Evolutionary conservation across 64 coral and sea anemone species (phyloP).

Genomic region (Catalaphyllia jardinei): DNA sequence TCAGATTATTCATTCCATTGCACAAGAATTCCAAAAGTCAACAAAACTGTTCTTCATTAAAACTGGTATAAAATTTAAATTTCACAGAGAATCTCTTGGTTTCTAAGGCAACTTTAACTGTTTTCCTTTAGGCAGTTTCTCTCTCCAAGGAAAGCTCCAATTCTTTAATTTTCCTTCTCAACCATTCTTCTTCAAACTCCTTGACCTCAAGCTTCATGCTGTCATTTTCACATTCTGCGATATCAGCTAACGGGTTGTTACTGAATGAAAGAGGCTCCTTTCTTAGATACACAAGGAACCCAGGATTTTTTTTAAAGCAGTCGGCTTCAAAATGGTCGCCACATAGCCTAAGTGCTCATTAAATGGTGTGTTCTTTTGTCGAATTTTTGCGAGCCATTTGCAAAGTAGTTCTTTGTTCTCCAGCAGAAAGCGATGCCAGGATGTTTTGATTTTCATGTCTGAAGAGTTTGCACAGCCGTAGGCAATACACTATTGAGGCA

Average conservation of each 20-base stretch:
- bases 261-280: not conserved
- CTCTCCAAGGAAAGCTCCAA: not conserved
- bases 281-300: not conserved
- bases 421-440: conserved; percentile 33
- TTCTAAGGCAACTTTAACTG: conserved; percentile 11
- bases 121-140: conserved; percentile 2
- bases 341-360: conserved; percentile 13
- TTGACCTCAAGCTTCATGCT: not conserved
- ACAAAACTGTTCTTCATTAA: not conserved
- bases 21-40: not conserved
- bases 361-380: conserved; percentile 23
- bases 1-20: not conserved
- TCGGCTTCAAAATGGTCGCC: not conserved
- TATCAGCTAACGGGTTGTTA: not conserved
- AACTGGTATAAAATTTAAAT: conserved; percentile 16
- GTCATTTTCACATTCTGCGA: not conserved
- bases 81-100: conserved; percentile 22
- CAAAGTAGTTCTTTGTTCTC: conserved; percentile 28
- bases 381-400: conserved; percentile 40
- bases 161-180: conserved; percentile 5
- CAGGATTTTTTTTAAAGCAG: not conserved
- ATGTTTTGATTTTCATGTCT: not conserved
- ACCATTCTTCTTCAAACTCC: not conserved
- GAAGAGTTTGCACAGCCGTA: not conserved
- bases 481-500: conserved; percentile 18